Base-by-base conservation (phyloP, 2,797 vertebrate species). In the Periparus ater region DNA sequence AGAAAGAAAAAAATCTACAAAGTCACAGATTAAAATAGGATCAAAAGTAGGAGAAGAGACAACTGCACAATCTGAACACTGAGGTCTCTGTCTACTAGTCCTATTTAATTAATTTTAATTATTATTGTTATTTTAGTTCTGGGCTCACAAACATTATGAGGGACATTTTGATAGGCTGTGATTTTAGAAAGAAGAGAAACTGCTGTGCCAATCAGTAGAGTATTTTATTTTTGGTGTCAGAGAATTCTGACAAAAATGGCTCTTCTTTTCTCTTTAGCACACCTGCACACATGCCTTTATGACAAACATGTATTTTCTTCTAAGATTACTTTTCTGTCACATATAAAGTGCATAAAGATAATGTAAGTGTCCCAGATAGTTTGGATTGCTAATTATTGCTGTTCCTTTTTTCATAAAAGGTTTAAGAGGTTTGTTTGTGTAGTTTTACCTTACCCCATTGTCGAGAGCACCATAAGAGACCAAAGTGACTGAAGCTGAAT, bases 31-130 rank as follows among this genome's bases (percentile, higher is more conserved):
- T 10, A 30, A 36, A n/a, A 25, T 3, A 73, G 5, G 26, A 48
- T 32, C 47, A 76, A 38, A 66, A 65, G 3, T 6, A 26, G 40
- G 20, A 67, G 58, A 53, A 38, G 50, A 45, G 7, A 55, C 32
- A 66, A 18, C 14, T 20, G 27, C 11, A 13, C 34, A 75, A 23
- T 12, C 6, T 63, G 57, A 74, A 38, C 0, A 0, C 10, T n/a
- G 51, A 76, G 7, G 3, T 67, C 20, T 73, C 36, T 5, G 4
- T 11, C 23, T 65, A 15, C 23, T n/a, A 38, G 30, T 48, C n/a
- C 26, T 62, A 13, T 45, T 68, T 20, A 72, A 38, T 62, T 55
- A 20, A 62, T 85, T 89, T 72, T 45, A 45, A 18, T 65, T 47
- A 27, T 71, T 72, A 7, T 65, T 51, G 32, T 54, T 13, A 6